These are phyloP conservation scores for Microctonus aethiopoides DNA, from an alignment of 2,888 invertebrate species.

Conservation along the genomic window DNA sequence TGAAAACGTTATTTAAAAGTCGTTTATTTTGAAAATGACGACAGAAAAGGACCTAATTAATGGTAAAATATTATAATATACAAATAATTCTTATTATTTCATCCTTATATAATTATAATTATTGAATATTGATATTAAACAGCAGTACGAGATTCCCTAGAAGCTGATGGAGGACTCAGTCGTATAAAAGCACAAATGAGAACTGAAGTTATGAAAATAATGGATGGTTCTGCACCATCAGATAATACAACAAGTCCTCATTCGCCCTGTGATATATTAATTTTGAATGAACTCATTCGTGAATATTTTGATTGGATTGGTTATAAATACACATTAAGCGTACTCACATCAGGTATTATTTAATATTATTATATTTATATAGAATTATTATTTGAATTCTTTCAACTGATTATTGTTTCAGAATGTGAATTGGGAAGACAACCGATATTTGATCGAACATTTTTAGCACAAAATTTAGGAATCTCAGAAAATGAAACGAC, in stretches of 20 bases:
- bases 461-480: constrained; percentile 64
- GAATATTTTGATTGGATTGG: constrained; percentile 80
- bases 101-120: neutral
- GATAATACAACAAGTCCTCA: constrained; percentile 49
- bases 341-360: constrained; percentile 68
- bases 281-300: constrained; percentile 75
- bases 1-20: neutral
- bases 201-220: constrained; percentile 59
- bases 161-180: constrained; percentile 58
- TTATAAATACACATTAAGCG: constrained; percentile 73
- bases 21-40: constrained; percentile 44
- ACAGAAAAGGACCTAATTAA: constrained; percentile 47
- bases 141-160: constrained; percentile 63
- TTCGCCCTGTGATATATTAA: constrained; percentile 58
- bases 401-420: constrained; percentile 43
- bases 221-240: constrained; percentile 54
- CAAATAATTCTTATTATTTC: neutral
- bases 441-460: constrained; percentile 55
- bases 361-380: neutral
- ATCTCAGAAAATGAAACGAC: constrained; percentile 70
- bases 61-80: constrained; percentile 31
- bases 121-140: constrained; percentile 23
- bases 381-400: neutral
- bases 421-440: constrained; percentile 61
- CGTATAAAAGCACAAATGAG: constrained; percentile 63